Evolutionary conservation across 1,140 invertebrate genomes (phyloP).

Genomic region (Anastrepha ludens): DNA sequence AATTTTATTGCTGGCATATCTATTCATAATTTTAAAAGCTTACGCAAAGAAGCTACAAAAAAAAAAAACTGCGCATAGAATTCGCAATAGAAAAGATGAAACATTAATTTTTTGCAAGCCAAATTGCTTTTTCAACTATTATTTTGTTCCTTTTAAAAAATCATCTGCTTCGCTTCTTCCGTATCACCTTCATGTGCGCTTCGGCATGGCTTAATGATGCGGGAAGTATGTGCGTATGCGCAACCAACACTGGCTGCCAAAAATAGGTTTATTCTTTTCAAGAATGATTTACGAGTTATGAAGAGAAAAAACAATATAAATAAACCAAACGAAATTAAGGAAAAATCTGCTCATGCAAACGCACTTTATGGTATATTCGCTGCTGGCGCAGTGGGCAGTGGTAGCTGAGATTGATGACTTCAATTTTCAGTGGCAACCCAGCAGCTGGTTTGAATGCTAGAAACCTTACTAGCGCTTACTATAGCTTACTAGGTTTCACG

Average conservation of each 20-base stretch:
- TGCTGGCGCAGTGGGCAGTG: background rate
- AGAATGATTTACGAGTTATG: background rate
- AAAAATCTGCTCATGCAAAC: too few relatives aligned
- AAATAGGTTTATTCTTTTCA: background rate
- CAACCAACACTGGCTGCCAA: background rate
- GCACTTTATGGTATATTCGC: background rate
- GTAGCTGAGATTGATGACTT: constrained; percentile 7
- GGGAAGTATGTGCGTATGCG: background rate
- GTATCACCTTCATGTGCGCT: background rate
- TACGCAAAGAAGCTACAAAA: background rate
- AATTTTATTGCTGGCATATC: background rate
- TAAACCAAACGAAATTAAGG: too few relatives aligned
- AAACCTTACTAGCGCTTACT: too few relatives aligned
- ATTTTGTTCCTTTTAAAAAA: background rate
- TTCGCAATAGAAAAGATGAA: background rate
- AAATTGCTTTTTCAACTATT: constrained; percentile 2
- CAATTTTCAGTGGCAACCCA: background rate
- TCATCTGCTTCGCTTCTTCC: background rate
- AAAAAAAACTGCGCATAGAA: background rate
- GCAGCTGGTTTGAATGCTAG: background rate
- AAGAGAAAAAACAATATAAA: background rate
- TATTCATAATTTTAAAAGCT: background rate
- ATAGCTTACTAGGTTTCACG: too few relatives aligned
- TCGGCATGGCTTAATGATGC: background rate
- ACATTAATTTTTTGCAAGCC: too few relatives aligned